phyloP scores from a whole-genome alignment of 2,797 vertebrate genomes.

The Pyrocephalus nanus region DNA sequence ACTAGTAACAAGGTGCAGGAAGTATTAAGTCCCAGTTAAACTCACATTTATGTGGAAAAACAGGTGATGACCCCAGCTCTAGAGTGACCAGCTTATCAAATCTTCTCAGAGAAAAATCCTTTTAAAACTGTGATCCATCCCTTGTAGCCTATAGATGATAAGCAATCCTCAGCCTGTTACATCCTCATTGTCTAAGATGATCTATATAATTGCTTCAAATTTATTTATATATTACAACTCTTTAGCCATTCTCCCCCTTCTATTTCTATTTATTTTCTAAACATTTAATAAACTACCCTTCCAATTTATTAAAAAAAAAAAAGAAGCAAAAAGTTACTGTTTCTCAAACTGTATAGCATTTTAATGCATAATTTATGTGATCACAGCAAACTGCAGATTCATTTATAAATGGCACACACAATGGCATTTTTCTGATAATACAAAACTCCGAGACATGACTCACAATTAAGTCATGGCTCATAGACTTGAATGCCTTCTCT shows the following conservation, averaged over 20 bases:
- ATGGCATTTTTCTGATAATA: background rate
- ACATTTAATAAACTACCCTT: background rate
- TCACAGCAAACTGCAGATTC: background rate
- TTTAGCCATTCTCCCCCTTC: background rate
- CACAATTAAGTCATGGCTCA: background rate
- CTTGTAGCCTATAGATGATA: background rate
- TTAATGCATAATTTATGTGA: background rate
- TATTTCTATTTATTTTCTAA: background rate
- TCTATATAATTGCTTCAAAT: background rate
- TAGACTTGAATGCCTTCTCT: background rate
- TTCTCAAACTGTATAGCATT: background rate
- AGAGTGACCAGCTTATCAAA: background rate
- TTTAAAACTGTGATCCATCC: background rate
- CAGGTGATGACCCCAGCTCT: background rate
- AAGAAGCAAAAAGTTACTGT: background rate
- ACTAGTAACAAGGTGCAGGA: constrained; percentile 1
- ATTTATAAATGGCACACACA: background rate
- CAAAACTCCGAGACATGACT: background rate
- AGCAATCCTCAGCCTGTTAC: background rate
- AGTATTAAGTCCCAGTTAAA: constrained; percentile 38
- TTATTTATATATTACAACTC: background rate
- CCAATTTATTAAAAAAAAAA: background rate
- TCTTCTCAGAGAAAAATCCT: background rate
- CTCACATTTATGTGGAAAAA: background rate
- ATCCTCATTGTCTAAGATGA: background rate